Evolutionary conservation across 2,888 invertebrate genomes (phyloP).

Genomic region (Ectemnius cavifrons): DNA sequence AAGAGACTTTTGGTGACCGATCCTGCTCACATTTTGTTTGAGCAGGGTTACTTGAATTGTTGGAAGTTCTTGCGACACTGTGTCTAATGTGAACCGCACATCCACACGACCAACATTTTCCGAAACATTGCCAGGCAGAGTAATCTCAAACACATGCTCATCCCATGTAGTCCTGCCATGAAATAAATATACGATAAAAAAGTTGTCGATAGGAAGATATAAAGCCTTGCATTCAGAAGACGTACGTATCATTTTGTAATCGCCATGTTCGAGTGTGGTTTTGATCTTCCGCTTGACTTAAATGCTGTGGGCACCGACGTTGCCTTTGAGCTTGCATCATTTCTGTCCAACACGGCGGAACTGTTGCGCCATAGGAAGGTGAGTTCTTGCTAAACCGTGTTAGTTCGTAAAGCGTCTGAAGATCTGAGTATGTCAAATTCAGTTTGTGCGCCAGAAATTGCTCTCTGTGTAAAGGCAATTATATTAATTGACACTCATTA

Average conservation of each 20-base stretch:
- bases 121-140: conserved; percentile 86
- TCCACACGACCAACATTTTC: conserved; percentile 91
- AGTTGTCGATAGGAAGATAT: conserved; percentile 7
- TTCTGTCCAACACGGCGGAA: conserved; percentile 96
- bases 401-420: conserved; percentile 85
- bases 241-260: conserved; percentile 89
- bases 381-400: conserved; percentile 87
- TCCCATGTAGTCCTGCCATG: conserved; percentile 87
- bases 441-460: conserved; percentile 80
- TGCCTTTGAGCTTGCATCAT: conserved; percentile 95
- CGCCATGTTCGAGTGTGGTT: conserved; percentile 93
- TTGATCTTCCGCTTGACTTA: conserved; percentile 83
- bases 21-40: conserved; percentile 84
- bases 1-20: conserved; percentile 81
- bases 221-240: conserved; percentile 18
- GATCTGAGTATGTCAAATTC: conserved; percentile 81
- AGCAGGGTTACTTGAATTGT: conserved; percentile 88
- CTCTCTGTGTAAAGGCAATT: conserved; percentile 58
- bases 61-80: conserved; percentile 87
- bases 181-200: conserved; percentile 10
- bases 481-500: neutral
- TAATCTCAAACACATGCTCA: conserved; percentile 94
- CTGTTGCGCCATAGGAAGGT: conserved; percentile 89
- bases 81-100: conserved; percentile 90
- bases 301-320: conserved; percentile 90